phyloP scores from a whole-genome alignment of 2,888 invertebrate species.

The Leucophora obtusa region DNA sequence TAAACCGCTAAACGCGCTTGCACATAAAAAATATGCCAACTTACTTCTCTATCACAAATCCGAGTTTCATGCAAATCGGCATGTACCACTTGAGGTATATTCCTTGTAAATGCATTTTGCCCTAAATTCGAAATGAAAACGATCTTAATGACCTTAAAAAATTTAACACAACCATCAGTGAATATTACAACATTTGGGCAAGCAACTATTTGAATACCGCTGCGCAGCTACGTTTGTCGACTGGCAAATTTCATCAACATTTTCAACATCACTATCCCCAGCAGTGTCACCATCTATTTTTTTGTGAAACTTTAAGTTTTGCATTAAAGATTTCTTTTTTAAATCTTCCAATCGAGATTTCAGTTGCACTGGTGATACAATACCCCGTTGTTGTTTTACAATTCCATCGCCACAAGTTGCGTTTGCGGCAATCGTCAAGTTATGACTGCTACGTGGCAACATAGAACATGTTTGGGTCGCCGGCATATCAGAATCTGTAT shows the following conservation, averaged over 20 bases:
- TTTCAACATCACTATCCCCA: conserved; percentile 72
- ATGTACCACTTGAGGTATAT: no score
- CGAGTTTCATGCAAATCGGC: no score
- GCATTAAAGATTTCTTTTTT: conserved; percentile 69
- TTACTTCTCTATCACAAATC: no score
- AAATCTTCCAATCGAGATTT: conserved; percentile 81
- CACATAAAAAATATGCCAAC: no score
- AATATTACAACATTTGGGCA: conserved; percentile 73
- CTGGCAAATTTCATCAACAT: conserved; percentile 69
- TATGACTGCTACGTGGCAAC: background rate
- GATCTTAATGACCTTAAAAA: conserved; percentile 26
- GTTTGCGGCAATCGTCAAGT: background rate
- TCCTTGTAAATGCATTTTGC: no score
- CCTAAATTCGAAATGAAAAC: conserved; percentile 14
- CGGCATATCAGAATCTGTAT: conserved; percentile 50
- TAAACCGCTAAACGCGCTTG: no score
- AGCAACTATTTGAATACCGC: conserved; percentile 66
- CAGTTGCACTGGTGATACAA: conserved; percentile 83
- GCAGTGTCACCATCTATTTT: conserved; percentile 64
- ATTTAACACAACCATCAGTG: conserved; percentile 67
- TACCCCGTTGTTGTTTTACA: conserved; percentile 71
- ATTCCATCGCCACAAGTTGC: conserved; percentile 41
- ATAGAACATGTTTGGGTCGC: background rate
- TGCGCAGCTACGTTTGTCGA: conserved; percentile 57
- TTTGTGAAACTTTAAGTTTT: conserved; percentile 56